Evolutionary conservation across 2,797 vertebrate species (phyloP).

Genomic region (Poeciliopsis presidionis): DNA sequence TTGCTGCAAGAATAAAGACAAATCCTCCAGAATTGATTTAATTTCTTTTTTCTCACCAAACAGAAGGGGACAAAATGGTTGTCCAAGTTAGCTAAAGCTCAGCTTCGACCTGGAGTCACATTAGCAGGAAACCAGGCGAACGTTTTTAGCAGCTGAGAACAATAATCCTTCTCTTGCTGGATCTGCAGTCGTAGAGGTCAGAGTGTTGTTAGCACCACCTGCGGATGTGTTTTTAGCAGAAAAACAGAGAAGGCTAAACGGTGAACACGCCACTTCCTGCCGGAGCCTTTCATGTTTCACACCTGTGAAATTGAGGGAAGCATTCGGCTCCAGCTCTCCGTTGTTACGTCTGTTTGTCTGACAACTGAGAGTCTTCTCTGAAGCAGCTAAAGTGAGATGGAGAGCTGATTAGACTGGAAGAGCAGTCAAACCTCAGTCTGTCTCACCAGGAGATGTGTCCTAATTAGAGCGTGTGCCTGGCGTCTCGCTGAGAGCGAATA

Average conservation of each 20-base stretch:
- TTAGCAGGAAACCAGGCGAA: neutral
- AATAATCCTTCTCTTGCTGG: neutral
- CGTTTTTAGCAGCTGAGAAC: neutral
- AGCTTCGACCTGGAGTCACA: neutral
- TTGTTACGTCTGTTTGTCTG: conserved; percentile 64
- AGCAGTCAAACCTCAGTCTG: conserved; percentile 59
- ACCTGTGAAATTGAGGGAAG: conserved; percentile 55
- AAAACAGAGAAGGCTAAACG: conserved; percentile 18
- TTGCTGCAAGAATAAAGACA: neutral
- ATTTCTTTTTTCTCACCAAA: neutral
- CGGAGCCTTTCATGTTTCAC: conserved; percentile 42
- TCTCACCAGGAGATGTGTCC: conserved; percentile 74
- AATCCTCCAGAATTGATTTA: neutral
- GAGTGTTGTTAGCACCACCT: conserved; percentile 17
- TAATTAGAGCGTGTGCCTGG: conserved; percentile 72
- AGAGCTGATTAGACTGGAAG: conserved; percentile 66
- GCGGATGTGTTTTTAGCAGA: conserved; percentile 32
- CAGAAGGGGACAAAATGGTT: neutral
- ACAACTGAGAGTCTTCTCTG: conserved; percentile 33
- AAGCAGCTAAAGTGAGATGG: conserved; percentile 55
- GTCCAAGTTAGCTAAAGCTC: neutral
- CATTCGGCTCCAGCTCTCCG: conserved; percentile 52
- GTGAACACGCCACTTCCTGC: conserved; percentile 20
- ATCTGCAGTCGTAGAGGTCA: neutral
- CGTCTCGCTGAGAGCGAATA: conserved; percentile 67